Evolutionary conservation across 2,888 invertebrate species (phyloP).

Genomic region (Lycaena phlaeas): DNA sequence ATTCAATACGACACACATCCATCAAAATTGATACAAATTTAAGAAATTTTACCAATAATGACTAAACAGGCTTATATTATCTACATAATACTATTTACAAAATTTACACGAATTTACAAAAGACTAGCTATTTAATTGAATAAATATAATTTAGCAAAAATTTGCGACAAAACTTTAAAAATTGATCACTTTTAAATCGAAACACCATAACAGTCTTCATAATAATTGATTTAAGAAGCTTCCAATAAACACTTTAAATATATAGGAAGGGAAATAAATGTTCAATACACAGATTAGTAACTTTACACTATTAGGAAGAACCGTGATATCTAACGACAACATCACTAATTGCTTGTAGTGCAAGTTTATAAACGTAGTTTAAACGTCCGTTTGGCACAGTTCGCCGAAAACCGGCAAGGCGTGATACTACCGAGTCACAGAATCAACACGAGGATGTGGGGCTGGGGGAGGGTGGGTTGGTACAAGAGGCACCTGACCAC

Average conservation of each 20-base stretch:
- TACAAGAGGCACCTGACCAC: slow-evolving; percentile 37
- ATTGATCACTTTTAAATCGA: slow-evolving; percentile 5
- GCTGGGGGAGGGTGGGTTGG: slow-evolving; percentile 54
- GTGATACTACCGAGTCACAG: slow-evolving; percentile 68
- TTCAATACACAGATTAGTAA: slow-evolving; percentile 23
- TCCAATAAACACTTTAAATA: slow-evolving; percentile 13
- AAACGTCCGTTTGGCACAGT: slow-evolving; percentile 71
- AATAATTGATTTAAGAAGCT: slow-evolving; percentile 11
- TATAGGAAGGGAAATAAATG: slow-evolving; percentile 11
- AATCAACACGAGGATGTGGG: slow-evolving; percentile 54
- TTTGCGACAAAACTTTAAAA: slow-evolving; percentile 2
- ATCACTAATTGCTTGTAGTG: slow-evolving; percentile 25
- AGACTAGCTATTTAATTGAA: slow-evolving; percentile 53
- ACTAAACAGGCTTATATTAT: slow-evolving; percentile 14
- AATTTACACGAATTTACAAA: slow-evolving; percentile 35
- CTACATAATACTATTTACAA: slow-evolving; percentile 51
- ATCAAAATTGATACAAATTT: slow-evolving; percentile 40
- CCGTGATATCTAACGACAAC: slow-evolving; percentile 33
- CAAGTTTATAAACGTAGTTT: slow-evolving; percentile 38
- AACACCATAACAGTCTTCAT: slow-evolving; percentile 13
- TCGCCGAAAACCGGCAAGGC: slow-evolving; percentile 69
- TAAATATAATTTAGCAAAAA: slow-evolving; percentile 12
- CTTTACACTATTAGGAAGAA: slow-evolving; percentile 43
- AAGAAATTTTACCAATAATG: slow-evolving; percentile 13
- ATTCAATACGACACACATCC: slow-evolving; percentile 45